Conservation (phyloP, 1,140 invertebrate species). For the Ephestia elutella region DNA sequence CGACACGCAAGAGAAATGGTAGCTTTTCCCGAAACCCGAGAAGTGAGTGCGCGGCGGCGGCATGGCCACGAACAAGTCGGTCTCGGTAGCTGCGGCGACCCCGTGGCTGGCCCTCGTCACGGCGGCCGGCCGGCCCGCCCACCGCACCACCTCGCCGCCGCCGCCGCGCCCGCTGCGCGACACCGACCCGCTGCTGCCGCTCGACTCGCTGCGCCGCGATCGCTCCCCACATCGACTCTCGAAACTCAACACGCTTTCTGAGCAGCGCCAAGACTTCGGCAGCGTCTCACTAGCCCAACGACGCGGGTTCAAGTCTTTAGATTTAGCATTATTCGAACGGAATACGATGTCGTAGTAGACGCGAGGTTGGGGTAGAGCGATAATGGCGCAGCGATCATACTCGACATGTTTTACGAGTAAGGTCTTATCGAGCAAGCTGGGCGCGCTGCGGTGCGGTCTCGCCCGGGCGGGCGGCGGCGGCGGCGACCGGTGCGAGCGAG, state of each 20-base stretch:
- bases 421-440: conserved; percentile 59
- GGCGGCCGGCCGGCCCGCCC: conserved; percentile 61
- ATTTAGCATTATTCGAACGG: conserved; percentile 33
- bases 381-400: conserved; percentile 60
- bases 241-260: conserved; percentile 58
- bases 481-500: conserved; percentile 46
- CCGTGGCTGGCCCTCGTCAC: conserved; percentile 70
- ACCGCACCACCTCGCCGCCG: conserved; percentile 56
- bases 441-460: conserved; percentile 49
- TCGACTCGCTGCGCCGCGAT: conserved; percentile 50
- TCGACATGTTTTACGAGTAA: conserved; percentile 63
- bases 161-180: conserved; percentile 26
- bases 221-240: conserved; percentile 39
- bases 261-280: conserved; percentile 66
- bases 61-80: conserved; percentile 62
- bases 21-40: conserved; percentile 68
- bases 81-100: conserved; percentile 57
- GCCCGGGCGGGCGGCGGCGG: conserved; percentile 26
- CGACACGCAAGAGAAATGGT: conserved; percentile 74
- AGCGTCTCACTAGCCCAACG: conserved; percentile 55
- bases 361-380: conserved; percentile 58
- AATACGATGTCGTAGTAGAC: conserved; percentile 63
- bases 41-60: conserved; percentile 67
- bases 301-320: conserved; percentile 41
- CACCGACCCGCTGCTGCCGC: conserved; percentile 38